phyloP scores from a whole-genome alignment of 2,888 invertebrate species.

The Lasioglossum leucozonium region DNA sequence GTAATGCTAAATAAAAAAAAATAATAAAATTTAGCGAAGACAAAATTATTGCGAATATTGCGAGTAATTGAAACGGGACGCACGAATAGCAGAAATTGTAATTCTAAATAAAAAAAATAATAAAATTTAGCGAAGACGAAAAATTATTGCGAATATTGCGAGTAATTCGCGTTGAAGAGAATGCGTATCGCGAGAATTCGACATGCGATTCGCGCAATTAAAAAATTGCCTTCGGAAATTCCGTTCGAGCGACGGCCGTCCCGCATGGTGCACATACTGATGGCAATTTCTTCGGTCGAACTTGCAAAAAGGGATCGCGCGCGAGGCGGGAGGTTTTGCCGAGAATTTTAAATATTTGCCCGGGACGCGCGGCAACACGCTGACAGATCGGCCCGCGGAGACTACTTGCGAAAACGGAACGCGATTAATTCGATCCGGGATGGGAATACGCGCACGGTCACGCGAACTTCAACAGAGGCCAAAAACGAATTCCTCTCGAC shows the following conservation, averaged over 20 bases:
- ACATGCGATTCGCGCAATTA: conserved; percentile 26
- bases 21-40: too few relatives aligned
- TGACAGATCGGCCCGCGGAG: neutral
- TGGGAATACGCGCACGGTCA: neutral
- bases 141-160: too few relatives aligned
- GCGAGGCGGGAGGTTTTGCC: neutral
- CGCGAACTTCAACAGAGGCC: neutral
- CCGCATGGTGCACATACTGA: neutral
- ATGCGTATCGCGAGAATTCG: neutral
- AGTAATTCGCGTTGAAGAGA: neutral
- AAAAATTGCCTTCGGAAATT: conserved; percentile 39
- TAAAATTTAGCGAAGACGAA: too few relatives aligned
- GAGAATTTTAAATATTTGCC: conserved; percentile 22
- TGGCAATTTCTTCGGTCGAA: conserved; percentile 10
- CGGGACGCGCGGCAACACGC: too few relatives aligned
- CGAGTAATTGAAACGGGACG: too few relatives aligned
- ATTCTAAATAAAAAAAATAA: too few relatives aligned
- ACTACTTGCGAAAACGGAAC: conserved; percentile 28
- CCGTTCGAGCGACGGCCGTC: neutral
- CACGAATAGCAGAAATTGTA: too few relatives aligned
- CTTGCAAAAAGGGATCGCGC: neutral
- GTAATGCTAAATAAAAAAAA: too few relatives aligned
- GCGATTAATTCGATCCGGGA: neutral
- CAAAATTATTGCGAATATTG: too few relatives aligned
- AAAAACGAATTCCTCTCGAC: neutral